Evolutionary conservation across 2,113 vertebrate genomes (phyloP), one percentile per base, ranked within the genome.

Genomic region (Pygoscelis antarcticus): DNA sequence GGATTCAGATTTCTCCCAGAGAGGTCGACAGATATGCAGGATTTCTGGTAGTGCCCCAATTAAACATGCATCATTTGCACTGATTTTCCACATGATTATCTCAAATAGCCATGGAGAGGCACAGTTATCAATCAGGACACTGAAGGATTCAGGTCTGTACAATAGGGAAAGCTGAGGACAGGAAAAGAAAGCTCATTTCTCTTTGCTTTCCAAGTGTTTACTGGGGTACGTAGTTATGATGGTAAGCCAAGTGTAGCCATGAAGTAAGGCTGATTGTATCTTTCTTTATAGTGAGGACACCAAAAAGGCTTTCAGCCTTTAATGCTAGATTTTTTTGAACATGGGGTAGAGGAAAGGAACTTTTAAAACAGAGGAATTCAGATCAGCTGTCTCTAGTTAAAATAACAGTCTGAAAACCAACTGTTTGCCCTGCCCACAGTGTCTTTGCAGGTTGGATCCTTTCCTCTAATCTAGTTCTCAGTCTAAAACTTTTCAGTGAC

Each of bases 51-150:
- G 57, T 87, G 47, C 44, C 69, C 65, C 49, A 60, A 91, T 96
- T 97, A 98, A 97, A 94, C 89, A 96, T 94, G 89, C 77, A 79
- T 96, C 80, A 88, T 95, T 94, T 97, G 55, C 83, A 96, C 87
- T 96, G 92, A 96, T 96, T 98, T 98, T 98, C 95, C 92, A 97
- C 72, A 87, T 80, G 86, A 97, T 96, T 97, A 96, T 97, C 62
- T 95, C 88, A 95, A 97, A 97, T 86, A 97, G 19, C 74, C 91
- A 83, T 62, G 64, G 92, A 97, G 96, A 86, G 66, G 34, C 83
- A 79, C 27, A 92, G 71, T 90, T 97, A 96, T 97, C 95, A 97
- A 96, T 96, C 96, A 94, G 66, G 32, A 86, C 29, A 82, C 29
- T 65, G 88, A 64, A 87, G 40, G 40, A 87, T 72, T 83, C 71